These are phyloP conservation scores for Anguilla marmorata DNA, from an alignment of 2,797 vertebrate genomes.

Conservation along the genomic window DNA sequence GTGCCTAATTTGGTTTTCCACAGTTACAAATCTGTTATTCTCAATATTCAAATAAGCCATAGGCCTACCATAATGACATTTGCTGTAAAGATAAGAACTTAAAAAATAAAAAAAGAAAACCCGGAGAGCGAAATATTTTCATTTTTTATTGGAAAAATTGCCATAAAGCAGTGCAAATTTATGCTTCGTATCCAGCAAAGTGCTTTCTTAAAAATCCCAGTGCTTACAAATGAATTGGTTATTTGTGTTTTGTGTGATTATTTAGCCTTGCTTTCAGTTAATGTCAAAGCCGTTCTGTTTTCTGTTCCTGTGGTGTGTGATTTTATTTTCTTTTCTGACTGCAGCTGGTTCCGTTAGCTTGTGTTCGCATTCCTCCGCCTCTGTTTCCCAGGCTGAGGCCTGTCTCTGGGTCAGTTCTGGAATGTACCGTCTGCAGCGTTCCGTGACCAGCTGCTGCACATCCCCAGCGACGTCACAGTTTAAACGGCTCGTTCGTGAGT, in stretches of 20 bases:
- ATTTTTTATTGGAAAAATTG: not conserved
- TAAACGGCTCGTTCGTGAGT: not conserved
- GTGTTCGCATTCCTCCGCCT: not conserved
- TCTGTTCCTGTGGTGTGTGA: not conserved
- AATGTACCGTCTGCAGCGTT: not conserved
- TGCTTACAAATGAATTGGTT: not conserved
- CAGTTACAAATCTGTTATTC: not conserved
- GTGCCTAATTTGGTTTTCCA: not conserved
- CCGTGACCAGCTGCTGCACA: not conserved
- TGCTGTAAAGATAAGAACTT: not conserved
- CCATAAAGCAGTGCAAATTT: not conserved
- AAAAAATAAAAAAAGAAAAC: not conserved
- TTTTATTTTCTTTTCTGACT: not conserved
- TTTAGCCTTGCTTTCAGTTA: too few relatives aligned
- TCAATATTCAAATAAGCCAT: not conserved
- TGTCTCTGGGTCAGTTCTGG: not conserved
- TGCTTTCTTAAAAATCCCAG: not conserved
- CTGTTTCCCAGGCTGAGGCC: slow-evolving; percentile 6
- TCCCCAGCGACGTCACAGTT: not conserved
- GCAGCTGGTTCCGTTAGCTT: not conserved
- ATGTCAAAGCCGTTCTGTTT: not conserved
- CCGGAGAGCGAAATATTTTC: not conserved
- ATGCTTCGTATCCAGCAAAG: not conserved
- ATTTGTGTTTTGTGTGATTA: too few relatives aligned
- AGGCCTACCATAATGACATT: not conserved